A percentile compares a stretch with the other conserved stretches of the same genome.
These are phyloP conservation scores for Cynopterus sphinx DNA, from an alignment of 2,797 vertebrate species.

Conservation along the genomic window DNA sequence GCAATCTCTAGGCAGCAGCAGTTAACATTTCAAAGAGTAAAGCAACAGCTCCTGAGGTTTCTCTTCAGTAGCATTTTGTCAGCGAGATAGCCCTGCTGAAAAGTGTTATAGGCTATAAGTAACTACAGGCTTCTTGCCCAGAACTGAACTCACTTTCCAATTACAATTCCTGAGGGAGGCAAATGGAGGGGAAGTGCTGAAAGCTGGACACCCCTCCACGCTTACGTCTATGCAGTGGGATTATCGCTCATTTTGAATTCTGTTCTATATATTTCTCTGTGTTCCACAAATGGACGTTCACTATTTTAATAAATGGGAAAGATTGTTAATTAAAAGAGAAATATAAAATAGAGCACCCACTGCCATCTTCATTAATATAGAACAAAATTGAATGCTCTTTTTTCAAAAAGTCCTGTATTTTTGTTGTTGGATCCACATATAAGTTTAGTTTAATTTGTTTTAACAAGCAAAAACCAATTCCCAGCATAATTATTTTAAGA, in stretches of 20 bases:
- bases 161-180: background rate
- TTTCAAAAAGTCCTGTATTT: background rate
- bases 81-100: background rate
- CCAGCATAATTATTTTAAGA: background rate
- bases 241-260: background rate
- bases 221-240: background rate
- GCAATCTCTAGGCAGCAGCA: background rate
- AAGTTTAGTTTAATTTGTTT: background rate
- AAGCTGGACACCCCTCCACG: background rate
- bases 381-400: background rate
- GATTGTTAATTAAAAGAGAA: background rate
- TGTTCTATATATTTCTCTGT: background rate
- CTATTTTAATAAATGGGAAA: background rate
- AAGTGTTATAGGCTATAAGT: background rate
- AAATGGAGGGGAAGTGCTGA: background rate
- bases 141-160: background rate
- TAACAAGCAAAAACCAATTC: conserved; percentile 32
- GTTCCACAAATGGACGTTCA: background rate
- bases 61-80: background rate
- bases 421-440: background rate
- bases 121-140: background rate
- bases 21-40: background rate
- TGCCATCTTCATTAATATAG: conserved; percentile 13
- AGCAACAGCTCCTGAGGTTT: background rate
- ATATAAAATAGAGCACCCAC: background rate